phyloP scores from a whole-genome alignment of 2,888 invertebrate genomes.

The Trypoxylon attenuatum region DNA sequence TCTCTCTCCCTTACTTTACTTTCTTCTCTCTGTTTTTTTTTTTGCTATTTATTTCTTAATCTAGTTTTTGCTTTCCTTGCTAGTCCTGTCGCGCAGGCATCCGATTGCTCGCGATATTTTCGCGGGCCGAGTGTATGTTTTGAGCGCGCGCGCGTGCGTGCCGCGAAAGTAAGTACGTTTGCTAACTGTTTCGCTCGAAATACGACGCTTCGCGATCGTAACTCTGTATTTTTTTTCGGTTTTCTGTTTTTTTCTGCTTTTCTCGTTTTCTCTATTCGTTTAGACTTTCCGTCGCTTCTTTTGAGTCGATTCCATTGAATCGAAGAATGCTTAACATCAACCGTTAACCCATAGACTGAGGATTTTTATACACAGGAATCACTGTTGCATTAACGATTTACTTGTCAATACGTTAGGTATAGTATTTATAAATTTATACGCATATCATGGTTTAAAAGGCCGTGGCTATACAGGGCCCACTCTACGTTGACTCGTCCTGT shows the following conservation, averaged over 20 bases:
- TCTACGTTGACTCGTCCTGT: slow-evolving; percentile 66
- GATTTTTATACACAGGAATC: slow-evolving; percentile 63
- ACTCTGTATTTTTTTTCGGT: no score
- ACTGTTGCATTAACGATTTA: slow-evolving; percentile 66
- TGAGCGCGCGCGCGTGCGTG: no score
- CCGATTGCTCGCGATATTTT: no score
- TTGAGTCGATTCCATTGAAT: slow-evolving; percentile 6
- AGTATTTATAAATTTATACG: slow-evolving; percentile 61
- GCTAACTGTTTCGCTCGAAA: no score
- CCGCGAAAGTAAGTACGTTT: no score
- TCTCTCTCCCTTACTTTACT: no score
- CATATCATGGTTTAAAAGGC: slow-evolving; percentile 68
- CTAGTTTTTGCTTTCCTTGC: no score
- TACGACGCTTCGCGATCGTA: no score
- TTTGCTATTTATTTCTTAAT: no score
- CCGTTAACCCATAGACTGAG: slow-evolving; percentile 36
- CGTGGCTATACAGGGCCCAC: slow-evolving; percentile 74
- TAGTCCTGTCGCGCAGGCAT: no score
- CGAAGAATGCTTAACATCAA: slow-evolving; percentile 17
- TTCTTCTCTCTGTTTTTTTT: no score
- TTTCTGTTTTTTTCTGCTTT: neutral
- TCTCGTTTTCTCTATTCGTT: neutral
- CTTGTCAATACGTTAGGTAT: slow-evolving; percentile 62
- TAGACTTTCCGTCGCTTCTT: neutral
- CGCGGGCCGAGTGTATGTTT: no score